These are phyloP conservation scores for Diloba caeruleocephala DNA, from an alignment of 2,888 invertebrate species.

Conservation along the genomic window DNA sequence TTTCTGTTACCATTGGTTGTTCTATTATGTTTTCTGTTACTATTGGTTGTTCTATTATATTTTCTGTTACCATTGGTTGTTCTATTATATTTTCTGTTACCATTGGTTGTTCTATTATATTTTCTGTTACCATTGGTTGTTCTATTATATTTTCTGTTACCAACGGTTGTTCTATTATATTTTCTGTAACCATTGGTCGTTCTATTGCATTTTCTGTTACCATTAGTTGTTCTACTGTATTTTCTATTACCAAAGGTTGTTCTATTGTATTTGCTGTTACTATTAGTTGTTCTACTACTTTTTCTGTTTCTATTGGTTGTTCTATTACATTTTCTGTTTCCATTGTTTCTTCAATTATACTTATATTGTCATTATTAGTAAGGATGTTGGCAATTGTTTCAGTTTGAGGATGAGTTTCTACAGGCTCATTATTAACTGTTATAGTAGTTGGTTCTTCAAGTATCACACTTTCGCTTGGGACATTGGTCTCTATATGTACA, in stretches of 20 bases:
- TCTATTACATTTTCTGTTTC: constrained; percentile 21
- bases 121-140: constrained; percentile 1
- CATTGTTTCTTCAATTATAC: constrained; percentile 17
- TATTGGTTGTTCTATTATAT: constrained; percentile 14
- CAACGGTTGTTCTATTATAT: constrained; percentile 4
- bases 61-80: constrained; percentile 5
- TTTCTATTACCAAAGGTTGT: constrained; percentile 11
- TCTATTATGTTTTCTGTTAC: constrained; percentile 8
- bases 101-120: constrained; percentile 8
- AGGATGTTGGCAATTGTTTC: constrained; percentile 27
- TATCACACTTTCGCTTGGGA: constrained; percentile 6
- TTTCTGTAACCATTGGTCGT: constrained; percentile 13
- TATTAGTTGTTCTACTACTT: background rate
- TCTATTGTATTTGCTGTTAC: constrained; percentile 1
- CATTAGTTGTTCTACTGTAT: constrained; percentile 4
- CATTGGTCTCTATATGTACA: background rate
- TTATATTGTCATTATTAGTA: constrained; percentile 15
- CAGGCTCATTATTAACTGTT: constrained; percentile 12
- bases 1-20: constrained; percentile 9
- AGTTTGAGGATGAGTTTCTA: constrained; percentile 14
- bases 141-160: constrained; percentile 7
- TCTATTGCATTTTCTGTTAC: constrained; percentile 17
- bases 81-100: constrained; percentile 16
- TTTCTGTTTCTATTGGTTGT: constrained; percentile 8
- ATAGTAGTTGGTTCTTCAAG: constrained; percentile 16